Percentiles rank a stretch among this genome's conserved stretches.
Evolutionary conservation across 1,140 invertebrate species (phyloP).

Genomic region (Scaptomyza pallida): DNA sequence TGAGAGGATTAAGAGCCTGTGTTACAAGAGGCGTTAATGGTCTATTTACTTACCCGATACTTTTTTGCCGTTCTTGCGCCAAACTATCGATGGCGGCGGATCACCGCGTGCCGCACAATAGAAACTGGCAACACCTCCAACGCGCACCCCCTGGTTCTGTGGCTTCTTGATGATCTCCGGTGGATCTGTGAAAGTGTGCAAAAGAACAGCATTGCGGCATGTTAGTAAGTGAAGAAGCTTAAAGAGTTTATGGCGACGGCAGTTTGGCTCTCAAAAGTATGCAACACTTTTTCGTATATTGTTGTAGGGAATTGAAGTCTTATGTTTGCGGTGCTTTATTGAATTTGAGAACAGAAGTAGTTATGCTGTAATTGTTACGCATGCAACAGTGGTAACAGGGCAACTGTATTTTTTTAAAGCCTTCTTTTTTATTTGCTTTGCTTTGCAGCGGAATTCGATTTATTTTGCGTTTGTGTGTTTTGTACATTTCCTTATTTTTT

Average conservation of each 20-base stretch:
- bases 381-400: neutral
- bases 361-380: conserved; percentile 29
- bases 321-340: too few relatives aligned
- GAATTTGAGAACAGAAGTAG: neutral
- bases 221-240: conserved; percentile 32
- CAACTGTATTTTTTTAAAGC: conserved; percentile 24
- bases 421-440: conserved; percentile 24
- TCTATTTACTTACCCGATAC: conserved; percentile 87
- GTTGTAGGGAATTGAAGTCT: too few relatives aligned
- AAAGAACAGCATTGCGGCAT: conserved; percentile 67
- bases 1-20: conserved; percentile 1
- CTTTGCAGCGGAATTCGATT: conserved; percentile 41
- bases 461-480: conserved; percentile 41
- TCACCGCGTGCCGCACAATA: conserved; percentile 96
- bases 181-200: conserved; percentile 89
- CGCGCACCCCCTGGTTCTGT: conserved; percentile 93
- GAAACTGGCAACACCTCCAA: conserved; percentile 96
- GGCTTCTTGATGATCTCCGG: conserved; percentile 94
- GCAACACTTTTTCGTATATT: conserved; percentile 4
- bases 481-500: conserved; percentile 43
- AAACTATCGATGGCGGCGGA: conserved; percentile 93
- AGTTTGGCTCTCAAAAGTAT: conserved; percentile 5
- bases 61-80: conserved; percentile 95
- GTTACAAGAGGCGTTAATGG: neutral
- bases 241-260: neutral